phyloP scores from a whole-genome alignment of 2,888 invertebrate species.

The Matsumyia berberina region DNA sequence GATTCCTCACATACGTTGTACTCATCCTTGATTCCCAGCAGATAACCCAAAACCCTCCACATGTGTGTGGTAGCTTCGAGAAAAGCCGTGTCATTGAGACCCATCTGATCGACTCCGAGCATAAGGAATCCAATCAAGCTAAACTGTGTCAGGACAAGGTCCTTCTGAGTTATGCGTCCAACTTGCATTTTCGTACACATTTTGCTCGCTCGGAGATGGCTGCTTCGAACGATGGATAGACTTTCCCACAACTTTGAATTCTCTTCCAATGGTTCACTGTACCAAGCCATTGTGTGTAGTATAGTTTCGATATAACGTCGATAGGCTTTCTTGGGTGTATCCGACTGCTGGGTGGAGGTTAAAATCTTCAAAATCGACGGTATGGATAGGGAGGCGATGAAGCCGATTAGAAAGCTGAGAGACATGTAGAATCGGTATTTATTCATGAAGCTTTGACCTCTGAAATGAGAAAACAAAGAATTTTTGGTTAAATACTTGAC shows the following conservation, averaged over 20 bases:
- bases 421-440: slow-evolving; percentile 89
- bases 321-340: slow-evolving; percentile 88
- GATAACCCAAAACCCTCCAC: slow-evolving; percentile 92
- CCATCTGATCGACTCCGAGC: slow-evolving; percentile 87
- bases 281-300: slow-evolving; percentile 91
- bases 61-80: slow-evolving; percentile 91
- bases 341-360: slow-evolving; percentile 89
- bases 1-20: slow-evolving; percentile 89
- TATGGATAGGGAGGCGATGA: slow-evolving; percentile 90
- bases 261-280: slow-evolving; percentile 82
- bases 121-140: slow-evolving; percentile 92
- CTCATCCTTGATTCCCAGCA: slow-evolving; percentile 93
- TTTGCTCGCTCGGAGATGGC: slow-evolving; percentile 88
- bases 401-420: slow-evolving; percentile 90
- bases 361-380: slow-evolving; percentile 90
- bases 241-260: slow-evolving; percentile 88
- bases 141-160: slow-evolving; percentile 93
- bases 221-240: slow-evolving; percentile 87
- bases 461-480: slow-evolving; percentile 81
- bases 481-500: too few species aligned
- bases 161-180: slow-evolving; percentile 90
- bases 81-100: slow-evolving; percentile 87
- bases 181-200: slow-evolving; percentile 84
- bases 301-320: slow-evolving; percentile 92
- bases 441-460: slow-evolving; percentile 90